A percentile compares a stretch with the other conserved stretches of the same genome.
Evolutionary conservation across 2,888 invertebrate species (phyloP).

Genomic region (Neoaliturus tenellus): DNA sequence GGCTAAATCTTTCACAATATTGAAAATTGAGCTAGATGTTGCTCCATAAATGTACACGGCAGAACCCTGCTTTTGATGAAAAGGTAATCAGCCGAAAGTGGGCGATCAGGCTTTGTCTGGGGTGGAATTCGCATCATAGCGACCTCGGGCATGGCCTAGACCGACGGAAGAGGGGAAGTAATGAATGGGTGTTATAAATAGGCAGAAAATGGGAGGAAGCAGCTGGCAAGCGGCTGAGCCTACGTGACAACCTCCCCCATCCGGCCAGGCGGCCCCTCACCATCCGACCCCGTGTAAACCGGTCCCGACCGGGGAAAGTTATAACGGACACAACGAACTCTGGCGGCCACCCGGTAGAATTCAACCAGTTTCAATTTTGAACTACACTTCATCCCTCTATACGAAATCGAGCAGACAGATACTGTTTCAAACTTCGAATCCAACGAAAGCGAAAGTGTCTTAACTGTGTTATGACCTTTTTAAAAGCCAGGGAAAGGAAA

Average conservation of each 20-base stretch:
- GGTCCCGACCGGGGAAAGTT: constrained; percentile 34
- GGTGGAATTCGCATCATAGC: constrained; percentile 8
- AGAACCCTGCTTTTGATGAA: background rate
- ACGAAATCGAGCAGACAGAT: too few species aligned
- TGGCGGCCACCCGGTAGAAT: background rate
- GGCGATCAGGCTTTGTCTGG: too few species aligned
- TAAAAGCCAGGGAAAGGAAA: too few species aligned
- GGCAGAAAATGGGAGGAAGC: background rate
- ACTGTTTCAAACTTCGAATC: too few species aligned
- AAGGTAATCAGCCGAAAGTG: too few species aligned
- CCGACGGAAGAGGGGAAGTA: constrained; percentile 2
- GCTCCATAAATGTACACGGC: too few species aligned
- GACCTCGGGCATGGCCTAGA: constrained; percentile 20
- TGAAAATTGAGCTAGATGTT: too few species aligned
- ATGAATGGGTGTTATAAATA: constrained; percentile 38
- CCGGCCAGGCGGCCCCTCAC: background rate
- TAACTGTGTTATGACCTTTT: too few species aligned
- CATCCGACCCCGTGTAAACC: background rate
- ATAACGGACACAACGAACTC: constrained; percentile 27
- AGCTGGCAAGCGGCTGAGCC: constrained; percentile 1
- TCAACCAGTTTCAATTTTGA: too few species aligned
- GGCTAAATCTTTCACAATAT: too few species aligned
- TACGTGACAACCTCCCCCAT: constrained; percentile 9
- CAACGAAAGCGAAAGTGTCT: too few species aligned
- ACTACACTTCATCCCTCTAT: too few species aligned